Conservation (phyloP, 2,888 invertebrate genomes). For the Germaria angustata region DNA sequence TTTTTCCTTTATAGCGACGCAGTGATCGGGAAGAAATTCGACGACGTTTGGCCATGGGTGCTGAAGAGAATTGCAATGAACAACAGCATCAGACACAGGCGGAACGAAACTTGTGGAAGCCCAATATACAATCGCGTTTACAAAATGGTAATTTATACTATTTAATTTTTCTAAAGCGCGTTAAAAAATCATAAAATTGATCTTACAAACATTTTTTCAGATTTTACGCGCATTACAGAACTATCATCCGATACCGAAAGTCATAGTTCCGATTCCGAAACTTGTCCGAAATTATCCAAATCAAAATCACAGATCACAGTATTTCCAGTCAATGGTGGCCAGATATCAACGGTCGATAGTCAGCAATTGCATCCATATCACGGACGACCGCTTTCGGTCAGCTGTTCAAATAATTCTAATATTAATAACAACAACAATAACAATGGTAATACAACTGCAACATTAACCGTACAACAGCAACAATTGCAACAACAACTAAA, state of each 20-base stretch:
- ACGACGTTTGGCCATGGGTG: slow-evolving; percentile 91
- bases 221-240: slow-evolving; percentile 90
- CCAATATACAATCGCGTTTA: slow-evolving; percentile 89
- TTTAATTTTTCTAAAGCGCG: background rate
- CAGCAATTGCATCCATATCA: slow-evolving; percentile 72
- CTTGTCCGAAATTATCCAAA: slow-evolving; percentile 76
- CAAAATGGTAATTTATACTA: slow-evolving; percentile 46
- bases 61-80: slow-evolving; percentile 84
- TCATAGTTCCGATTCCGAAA: slow-evolving; percentile 87
- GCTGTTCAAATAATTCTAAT: slow-evolving; percentile 68
- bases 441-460: slow-evolving; percentile 54
- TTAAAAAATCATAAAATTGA: no score
- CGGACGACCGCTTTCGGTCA: slow-evolving; percentile 73
- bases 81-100: slow-evolving; percentile 67
- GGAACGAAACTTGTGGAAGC: slow-evolving; percentile 89
- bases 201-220: slow-evolving; percentile 89
- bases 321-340: slow-evolving; percentile 23
- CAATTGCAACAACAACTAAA: slow-evolving; percentile 60
- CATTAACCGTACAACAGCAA: slow-evolving; percentile 65
- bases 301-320: slow-evolving; percentile 68
- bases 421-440: slow-evolving; percentile 63
- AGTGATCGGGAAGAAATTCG: slow-evolving; percentile 96
- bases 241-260: slow-evolving; percentile 86
- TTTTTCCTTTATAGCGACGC: slow-evolving; percentile 88
- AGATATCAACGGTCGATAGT: slow-evolving; percentile 50